A percentile compares a stretch with the other conserved stretches of the same genome.
phyloP scores from a whole-genome alignment of 1,140 invertebrate genomes.

The Zaprionus nigranus region DNA sequence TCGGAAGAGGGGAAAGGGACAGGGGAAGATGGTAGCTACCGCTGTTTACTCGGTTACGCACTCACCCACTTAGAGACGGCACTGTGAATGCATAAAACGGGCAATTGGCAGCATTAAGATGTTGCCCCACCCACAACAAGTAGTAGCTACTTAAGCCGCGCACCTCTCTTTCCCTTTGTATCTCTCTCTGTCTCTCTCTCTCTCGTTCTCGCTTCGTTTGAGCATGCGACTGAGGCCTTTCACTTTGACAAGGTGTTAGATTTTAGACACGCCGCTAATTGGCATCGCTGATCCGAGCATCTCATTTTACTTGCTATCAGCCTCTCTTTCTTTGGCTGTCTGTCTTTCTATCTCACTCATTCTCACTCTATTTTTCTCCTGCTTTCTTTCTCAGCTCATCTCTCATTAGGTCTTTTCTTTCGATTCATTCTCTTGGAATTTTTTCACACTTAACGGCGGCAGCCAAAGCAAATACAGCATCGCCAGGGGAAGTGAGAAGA shows the following conservation, averaged over 20 bases:
- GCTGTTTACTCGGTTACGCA: slow-evolving; percentile 46
- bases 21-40: neutral
- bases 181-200: neutral
- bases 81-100: slow-evolving; percentile 66
- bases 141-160: slow-evolving; percentile 23
- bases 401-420: slow-evolving; percentile 12
- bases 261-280: slow-evolving; percentile 68
- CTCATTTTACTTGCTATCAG: neutral
- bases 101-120: slow-evolving; percentile 71
- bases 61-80: slow-evolving; percentile 34
- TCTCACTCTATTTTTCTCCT: neutral
- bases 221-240: slow-evolving; percentile 43
- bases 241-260: slow-evolving; percentile 77
- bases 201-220: slow-evolving; percentile 2
- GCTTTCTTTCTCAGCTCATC: slow-evolving; percentile 22
- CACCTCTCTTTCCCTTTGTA: neutral
- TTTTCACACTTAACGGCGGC: slow-evolving; percentile 51
- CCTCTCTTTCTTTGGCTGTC: neutral
- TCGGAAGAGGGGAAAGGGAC: too few species aligned
- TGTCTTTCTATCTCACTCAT: slow-evolving; percentile 12
- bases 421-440: slow-evolving; percentile 21
- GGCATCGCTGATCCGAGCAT: slow-evolving; percentile 43
- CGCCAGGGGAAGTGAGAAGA: neutral
- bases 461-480: slow-evolving; percentile 36
- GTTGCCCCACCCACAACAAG: slow-evolving; percentile 39